Percentiles rank a stretch among this genome's conserved stretches.
Conservation (phyloP, 2,888 invertebrate species). For the Xanthorhoe designata region DNA sequence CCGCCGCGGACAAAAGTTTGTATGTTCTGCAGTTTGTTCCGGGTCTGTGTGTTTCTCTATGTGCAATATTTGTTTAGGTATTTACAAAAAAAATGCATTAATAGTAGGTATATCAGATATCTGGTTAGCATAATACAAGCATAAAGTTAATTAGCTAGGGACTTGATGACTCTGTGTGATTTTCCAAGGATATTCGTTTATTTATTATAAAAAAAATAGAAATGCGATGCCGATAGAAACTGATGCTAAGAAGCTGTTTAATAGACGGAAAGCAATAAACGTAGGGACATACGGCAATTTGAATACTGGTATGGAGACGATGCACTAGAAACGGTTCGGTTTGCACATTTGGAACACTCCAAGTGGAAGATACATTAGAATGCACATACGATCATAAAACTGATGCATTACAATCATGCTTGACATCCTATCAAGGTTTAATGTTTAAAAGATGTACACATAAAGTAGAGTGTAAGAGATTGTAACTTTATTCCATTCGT, state of each 20-base stretch:
- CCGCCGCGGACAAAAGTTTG: no score
- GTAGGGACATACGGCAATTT: slow-evolving; percentile 1
- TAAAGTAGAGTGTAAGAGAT: background rate
- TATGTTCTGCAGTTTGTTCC: no score
- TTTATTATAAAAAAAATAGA: background rate
- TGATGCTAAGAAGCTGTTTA: background rate
- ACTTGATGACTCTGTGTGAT: no score
- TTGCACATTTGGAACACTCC: slow-evolving; percentile 1
- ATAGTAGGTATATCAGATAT: no score
- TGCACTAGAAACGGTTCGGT: background rate
- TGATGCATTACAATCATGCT: slow-evolving; percentile 30
- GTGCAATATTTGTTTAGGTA: no score
- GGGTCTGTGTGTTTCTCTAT: no score
- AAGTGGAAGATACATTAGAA: slow-evolving; percentile 19
- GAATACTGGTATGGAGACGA: background rate
- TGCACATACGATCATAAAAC: slow-evolving; percentile 29
- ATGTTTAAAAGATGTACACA: slow-evolving; percentile 2
- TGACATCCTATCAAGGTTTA: slow-evolving; percentile 9
- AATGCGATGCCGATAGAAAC: background rate
- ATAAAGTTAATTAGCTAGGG: no score
- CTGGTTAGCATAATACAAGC: no score
- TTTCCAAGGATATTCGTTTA: no score
- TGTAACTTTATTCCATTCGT: background rate
- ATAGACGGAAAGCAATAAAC: slow-evolving; percentile 11
- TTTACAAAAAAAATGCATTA: no score